These are phyloP conservation scores for Brevipalpus yothersi DNA, from an alignment of 1,140 invertebrate species.

Conservation along the genomic window DNA sequence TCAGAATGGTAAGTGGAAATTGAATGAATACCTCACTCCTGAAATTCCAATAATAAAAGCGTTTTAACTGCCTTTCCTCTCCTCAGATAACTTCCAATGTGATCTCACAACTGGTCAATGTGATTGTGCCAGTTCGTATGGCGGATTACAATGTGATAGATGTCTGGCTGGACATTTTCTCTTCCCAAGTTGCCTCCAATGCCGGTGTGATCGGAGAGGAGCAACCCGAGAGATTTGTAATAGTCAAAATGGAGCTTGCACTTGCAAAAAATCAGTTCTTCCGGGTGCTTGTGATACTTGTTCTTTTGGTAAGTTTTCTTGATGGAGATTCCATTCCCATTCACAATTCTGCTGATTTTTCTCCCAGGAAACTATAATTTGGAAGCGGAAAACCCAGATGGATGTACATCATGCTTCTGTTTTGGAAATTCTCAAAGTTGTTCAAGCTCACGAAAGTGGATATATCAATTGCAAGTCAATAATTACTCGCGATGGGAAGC, in stretches of 20 bases:
- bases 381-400: slow-evolving; percentile 52
- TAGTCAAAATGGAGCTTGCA: slow-evolving; percentile 55
- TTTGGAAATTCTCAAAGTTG: slow-evolving; percentile 80
- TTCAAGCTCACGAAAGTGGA: slow-evolving; percentile 32
- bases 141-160: slow-evolving; percentile 59
- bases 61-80: too few species aligned
- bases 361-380: slow-evolving; percentile 65
- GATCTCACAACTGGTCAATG: slow-evolving; percentile 62
- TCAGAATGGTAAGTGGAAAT: slow-evolving; percentile 22
- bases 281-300: slow-evolving; percentile 60
- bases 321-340: too few species aligned
- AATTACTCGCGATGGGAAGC: neutral
- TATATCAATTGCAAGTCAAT: slow-evolving; percentile 16
- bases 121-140: slow-evolving; percentile 57
- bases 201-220: slow-evolving; percentile 60
- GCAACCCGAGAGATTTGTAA: slow-evolving; percentile 77
- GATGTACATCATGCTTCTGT: slow-evolving; percentile 93
- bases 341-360: too few species aligned
- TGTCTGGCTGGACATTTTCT: slow-evolving; percentile 59
- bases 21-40: too few species aligned
- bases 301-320: slow-evolving; percentile 20
- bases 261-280: slow-evolving; percentile 63
- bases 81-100: slow-evolving; percentile 42
- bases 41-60: too few species aligned
- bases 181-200: slow-evolving; percentile 66